Evolutionary conservation across 2,113 vertebrate genomes (phyloP).

Genomic region (Oreochromis niloticus): DNA sequence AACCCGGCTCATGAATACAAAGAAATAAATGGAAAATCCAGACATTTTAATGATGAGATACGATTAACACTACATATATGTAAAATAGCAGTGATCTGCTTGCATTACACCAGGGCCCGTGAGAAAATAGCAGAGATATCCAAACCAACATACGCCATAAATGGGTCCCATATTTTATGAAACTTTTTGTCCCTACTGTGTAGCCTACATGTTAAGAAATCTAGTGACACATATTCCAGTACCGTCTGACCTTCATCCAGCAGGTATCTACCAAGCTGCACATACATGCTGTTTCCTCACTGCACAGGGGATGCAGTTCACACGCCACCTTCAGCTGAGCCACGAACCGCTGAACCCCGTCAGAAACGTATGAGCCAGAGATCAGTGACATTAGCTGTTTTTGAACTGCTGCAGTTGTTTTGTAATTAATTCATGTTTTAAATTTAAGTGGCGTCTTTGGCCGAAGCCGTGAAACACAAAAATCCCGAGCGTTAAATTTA

Average conservation of each 20-base stretch:
- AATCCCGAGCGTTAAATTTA: neutral
- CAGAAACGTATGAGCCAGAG: neutral
- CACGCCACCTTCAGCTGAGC: neutral
- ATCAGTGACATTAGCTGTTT: neutral
- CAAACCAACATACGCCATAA: too few relatives aligned
- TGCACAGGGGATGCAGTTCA: neutral
- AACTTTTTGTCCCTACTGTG: too few relatives aligned
- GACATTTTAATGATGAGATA: too few relatives aligned
- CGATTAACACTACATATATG: too few relatives aligned
- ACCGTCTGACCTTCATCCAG: neutral
- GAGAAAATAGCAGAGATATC: too few relatives aligned
- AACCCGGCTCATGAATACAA: too few relatives aligned
- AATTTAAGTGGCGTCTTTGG: neutral
- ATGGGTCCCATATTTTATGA: too few relatives aligned
- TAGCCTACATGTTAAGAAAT: too few relatives aligned
- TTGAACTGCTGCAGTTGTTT: neutral
- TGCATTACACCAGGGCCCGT: too few relatives aligned
- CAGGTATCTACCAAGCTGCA: neutral
- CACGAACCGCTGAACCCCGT: neutral
- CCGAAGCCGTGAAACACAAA: neutral
- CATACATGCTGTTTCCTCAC: fast-evolving
- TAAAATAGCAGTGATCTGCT: too few relatives aligned
- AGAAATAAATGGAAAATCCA: too few relatives aligned
- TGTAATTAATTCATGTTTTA: neutral
- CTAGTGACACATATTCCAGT: too few relatives aligned